Conservation (phyloP, 1,140 invertebrate species). For the Drosophila sucinea region DNA sequence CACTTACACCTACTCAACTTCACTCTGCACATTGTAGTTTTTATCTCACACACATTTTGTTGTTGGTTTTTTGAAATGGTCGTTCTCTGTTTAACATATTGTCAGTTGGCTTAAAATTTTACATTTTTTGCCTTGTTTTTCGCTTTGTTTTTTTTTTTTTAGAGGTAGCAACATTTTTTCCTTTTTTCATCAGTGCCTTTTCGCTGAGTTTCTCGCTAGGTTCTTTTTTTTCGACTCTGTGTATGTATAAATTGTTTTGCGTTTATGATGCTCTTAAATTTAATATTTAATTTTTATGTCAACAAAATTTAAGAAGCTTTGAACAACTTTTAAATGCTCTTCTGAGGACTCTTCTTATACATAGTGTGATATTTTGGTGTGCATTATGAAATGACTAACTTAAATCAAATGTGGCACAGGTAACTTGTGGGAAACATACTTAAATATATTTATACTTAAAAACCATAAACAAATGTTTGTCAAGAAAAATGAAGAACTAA, state of each 20-base stretch:
- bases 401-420: too few relatives aligned
- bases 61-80: conserved; percentile 26
- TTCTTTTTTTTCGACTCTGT: not conserved
- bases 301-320: conserved; percentile 22
- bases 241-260: conserved; percentile 61
- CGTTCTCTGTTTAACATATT: conserved; percentile 58
- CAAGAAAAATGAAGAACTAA: too few relatives aligned
- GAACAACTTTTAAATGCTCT: not conserved
- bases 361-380: too few relatives aligned
- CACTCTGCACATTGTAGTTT: conserved; percentile 8
- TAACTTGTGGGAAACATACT: too few relatives aligned
- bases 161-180: conserved; percentile 49
- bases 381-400: too few relatives aligned
- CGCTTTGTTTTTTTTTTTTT: conserved; percentile 19
- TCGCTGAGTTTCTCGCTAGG: conserved; percentile 11
- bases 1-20: not conserved
- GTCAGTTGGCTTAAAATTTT: conserved; percentile 51
- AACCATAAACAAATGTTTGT: too few relatives aligned
- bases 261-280: conserved; percentile 73
- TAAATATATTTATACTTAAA: too few relatives aligned
- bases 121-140: conserved; percentile 4
- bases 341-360: too few relatives aligned
- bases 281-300: conserved; percentile 77
- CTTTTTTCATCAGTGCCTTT: not conserved
- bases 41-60: conserved; percentile 38